These are phyloP conservation scores for Hemichromis elongatus DNA, from an alignment of 2,113 vertebrate species.

Conservation along the genomic window DNA sequence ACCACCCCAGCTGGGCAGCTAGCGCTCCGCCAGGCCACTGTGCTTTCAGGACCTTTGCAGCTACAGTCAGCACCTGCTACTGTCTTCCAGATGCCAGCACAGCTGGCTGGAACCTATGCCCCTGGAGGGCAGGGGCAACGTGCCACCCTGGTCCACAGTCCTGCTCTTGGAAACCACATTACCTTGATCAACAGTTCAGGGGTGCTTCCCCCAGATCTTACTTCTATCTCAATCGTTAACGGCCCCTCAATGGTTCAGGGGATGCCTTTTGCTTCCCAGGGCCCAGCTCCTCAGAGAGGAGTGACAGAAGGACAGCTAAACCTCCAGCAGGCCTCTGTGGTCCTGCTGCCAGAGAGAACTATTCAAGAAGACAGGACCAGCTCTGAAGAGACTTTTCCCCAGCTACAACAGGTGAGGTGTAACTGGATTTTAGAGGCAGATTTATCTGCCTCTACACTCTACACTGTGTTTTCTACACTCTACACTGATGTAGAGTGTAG, in stretches of 20 bases:
- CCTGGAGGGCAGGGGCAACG: constrained; percentile 63
- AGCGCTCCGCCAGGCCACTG: constrained; percentile 70
- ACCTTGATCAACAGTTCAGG: constrained; percentile 72
- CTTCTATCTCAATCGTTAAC: constrained; percentile 73
- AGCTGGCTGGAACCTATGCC: constrained; percentile 68
- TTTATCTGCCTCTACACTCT: too few species aligned
- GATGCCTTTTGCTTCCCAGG: constrained; percentile 60
- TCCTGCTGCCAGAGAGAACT: constrained; percentile 66
- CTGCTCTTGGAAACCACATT: constrained; percentile 73
- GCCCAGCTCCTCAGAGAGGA: constrained; percentile 30
- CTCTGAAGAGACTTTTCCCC: constrained; percentile 59
- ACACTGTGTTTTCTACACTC: too few species aligned
- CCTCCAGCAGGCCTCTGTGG: constrained; percentile 68
- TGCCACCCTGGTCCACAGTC: constrained; percentile 69
- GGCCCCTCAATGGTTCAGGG: constrained; percentile 68
- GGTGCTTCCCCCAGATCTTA: constrained; percentile 58
- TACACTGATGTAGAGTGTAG: too few species aligned
- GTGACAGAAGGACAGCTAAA: constrained; percentile 53
- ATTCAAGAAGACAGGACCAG: constrained; percentile 50
- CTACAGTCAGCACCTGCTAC: constrained; percentile 70
- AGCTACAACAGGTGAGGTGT: constrained; percentile 61
- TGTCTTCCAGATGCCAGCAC: constrained; percentile 77
- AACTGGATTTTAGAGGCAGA: neutral
- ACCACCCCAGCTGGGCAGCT: constrained; percentile 72
- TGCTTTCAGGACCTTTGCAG: constrained; percentile 73